Conservation (phyloP, 2,888 invertebrate species). For the Polyommatus icarus region DNA sequence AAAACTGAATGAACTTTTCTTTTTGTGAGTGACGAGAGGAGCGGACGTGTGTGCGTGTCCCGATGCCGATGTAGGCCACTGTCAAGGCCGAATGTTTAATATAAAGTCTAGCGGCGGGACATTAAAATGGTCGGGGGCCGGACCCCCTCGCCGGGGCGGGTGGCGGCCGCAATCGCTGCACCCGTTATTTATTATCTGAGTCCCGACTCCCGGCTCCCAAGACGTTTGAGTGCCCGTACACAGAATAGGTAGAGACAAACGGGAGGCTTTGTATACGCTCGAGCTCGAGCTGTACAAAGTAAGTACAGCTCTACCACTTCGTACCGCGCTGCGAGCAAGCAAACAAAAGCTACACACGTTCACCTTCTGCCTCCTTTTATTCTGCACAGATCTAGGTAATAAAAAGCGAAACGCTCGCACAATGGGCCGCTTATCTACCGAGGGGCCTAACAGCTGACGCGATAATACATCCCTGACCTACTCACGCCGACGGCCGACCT, state of each 20-base stretch:
- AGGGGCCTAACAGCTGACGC: slow-evolving; percentile 55
- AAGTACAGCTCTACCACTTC: background rate
- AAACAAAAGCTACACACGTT: background rate
- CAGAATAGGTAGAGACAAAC: background rate
- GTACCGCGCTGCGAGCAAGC: background rate
- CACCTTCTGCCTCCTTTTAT: background rate
- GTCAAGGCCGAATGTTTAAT: slow-evolving; percentile 81
- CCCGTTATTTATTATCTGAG: slow-evolving; percentile 79
- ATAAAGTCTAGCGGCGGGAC: slow-evolving; percentile 80
- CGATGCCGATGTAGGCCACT: slow-evolving; percentile 79
- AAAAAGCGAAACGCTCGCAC: slow-evolving; percentile 41
- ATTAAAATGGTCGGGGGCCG: slow-evolving; percentile 79
- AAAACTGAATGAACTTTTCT: slow-evolving; percentile 76
- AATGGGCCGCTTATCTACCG: slow-evolving; percentile 45
- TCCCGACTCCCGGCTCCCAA: slow-evolving; percentile 63
- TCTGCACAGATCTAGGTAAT: slow-evolving; percentile 39
- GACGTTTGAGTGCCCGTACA: slow-evolving; percentile 35
- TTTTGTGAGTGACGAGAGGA: slow-evolving; percentile 61
- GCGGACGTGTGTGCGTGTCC: slow-evolving; percentile 76
- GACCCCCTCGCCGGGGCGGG: slow-evolving; percentile 60
- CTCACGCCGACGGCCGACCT: slow-evolving; percentile 49
- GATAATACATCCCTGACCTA: slow-evolving; percentile 62
- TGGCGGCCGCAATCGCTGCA: slow-evolving; percentile 77
- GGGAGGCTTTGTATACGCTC: background rate
- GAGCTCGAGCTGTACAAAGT: no score